phyloP scores from a whole-genome alignment of 2,797 vertebrate genomes.

The Phalloptychus januarius region DNA sequence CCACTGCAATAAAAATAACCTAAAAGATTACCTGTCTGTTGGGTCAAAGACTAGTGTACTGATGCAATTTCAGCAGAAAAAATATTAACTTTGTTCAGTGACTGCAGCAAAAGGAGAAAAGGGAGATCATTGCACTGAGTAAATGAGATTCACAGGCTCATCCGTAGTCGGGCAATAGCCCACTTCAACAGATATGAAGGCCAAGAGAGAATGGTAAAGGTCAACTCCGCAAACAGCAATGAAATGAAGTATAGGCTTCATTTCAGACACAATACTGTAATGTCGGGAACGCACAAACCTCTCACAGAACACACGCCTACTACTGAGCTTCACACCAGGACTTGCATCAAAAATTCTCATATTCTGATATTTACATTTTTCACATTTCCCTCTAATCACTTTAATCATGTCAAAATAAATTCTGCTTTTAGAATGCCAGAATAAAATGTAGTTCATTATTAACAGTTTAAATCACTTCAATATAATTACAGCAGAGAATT shows the following conservation, averaged over 20 bases:
- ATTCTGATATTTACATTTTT: conserved; percentile 15
- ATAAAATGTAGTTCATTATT: neutral
- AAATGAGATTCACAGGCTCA: conserved; percentile 81
- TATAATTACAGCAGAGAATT: neutral
- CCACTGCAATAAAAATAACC: conserved; percentile 14
- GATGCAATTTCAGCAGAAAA: conserved; percentile 59
- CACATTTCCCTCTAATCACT: conserved; percentile 21
- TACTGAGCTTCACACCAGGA: conserved; percentile 19
- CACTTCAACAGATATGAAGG: conserved; percentile 77
- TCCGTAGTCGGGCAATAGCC: conserved; percentile 74
- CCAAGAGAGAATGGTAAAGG: conserved; percentile 80
- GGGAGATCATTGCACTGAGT: conserved; percentile 67
- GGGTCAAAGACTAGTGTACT: conserved; percentile 37
- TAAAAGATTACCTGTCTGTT: conserved; percentile 38
- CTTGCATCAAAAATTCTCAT: conserved; percentile 25
- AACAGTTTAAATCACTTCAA: neutral
- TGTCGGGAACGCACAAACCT: conserved; percentile 55
- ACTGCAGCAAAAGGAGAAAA: conserved; percentile 57
- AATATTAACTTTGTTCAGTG: conserved; percentile 68
- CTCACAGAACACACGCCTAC: conserved; percentile 32
- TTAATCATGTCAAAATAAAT: neutral
- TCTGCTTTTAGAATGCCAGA: conserved; percentile 3
- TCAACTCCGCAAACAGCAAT: conserved; percentile 76
- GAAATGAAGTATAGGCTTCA: conserved; percentile 74
- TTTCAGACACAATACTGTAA: conserved; percentile 68